Percentiles rank a stretch among this genome's conserved stretches.
Conservation (phyloP, 1,140 invertebrate genomes). For the Nasonia giraulti region DNA sequence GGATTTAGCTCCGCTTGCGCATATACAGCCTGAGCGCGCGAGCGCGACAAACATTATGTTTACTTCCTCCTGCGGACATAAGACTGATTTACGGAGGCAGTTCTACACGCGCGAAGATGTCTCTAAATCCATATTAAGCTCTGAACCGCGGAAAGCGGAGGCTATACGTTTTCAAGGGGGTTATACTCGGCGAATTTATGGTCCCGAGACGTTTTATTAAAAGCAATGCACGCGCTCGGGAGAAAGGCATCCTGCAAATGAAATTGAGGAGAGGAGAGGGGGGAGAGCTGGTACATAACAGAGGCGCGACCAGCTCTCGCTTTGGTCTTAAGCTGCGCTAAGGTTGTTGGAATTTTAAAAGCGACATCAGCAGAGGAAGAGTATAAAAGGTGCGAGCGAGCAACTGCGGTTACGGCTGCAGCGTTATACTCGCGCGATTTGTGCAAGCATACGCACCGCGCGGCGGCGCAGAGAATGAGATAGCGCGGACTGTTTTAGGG, state of each 20-base stretch:
- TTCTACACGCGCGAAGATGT: constrained; percentile 36
- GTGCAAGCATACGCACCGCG: too few species aligned
- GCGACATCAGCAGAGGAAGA: too few species aligned
- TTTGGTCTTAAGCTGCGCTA: too few species aligned
- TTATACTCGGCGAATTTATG: constrained; percentile 15
- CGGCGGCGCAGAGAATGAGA: too few species aligned
- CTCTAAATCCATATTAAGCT: constrained; percentile 48
- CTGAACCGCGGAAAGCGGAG: constrained; percentile 27
- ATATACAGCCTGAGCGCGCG: neutral
- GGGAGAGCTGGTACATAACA: too few species aligned
- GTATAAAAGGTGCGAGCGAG: neutral
- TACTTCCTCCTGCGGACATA: constrained; percentile 8
- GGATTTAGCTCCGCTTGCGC: neutral
- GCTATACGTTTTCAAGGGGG: constrained; percentile 17
- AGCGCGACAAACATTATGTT: constrained; percentile 46
- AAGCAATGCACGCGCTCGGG: neutral
- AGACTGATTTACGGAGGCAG: constrained; percentile 41
- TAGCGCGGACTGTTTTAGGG: too few species aligned
- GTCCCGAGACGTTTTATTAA: constrained; percentile 22
- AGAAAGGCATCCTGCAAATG: constrained; percentile 8
- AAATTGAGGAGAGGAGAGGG: neutral
- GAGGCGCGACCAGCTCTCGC: too few species aligned
- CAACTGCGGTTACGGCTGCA: too few species aligned
- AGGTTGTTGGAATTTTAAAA: neutral
- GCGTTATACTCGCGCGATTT: too few species aligned